Evolutionary conservation across 2,888 invertebrate species (phyloP).

Genomic region (Keiferia lycopersicella): DNA sequence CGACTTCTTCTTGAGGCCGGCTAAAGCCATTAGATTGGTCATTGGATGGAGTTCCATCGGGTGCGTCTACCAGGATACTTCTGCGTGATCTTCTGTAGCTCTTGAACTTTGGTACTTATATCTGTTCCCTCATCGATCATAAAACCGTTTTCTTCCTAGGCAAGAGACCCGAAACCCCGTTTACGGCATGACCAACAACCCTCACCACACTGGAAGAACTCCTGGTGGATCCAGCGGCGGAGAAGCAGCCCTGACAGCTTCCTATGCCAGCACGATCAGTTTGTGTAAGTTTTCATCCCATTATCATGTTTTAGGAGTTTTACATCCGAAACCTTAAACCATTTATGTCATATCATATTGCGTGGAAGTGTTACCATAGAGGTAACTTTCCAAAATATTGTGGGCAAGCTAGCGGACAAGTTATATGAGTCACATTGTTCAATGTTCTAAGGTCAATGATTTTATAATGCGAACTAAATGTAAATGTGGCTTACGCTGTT

Average conservation of each 20-base stretch:
- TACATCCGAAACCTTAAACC: neutral
- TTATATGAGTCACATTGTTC: too few relatives aligned
- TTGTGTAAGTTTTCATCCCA: slow-evolving; percentile 81
- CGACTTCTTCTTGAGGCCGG: too few relatives aligned
- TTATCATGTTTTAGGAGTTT: neutral
- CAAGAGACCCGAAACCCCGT: slow-evolving; percentile 93
- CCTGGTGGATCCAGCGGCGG: slow-evolving; percentile 97
- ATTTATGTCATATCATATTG: too few relatives aligned
- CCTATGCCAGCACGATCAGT: slow-evolving; percentile 92
- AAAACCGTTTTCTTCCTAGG: slow-evolving; percentile 62
- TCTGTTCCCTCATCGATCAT: neutral
- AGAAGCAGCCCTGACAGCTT: slow-evolving; percentile 88
- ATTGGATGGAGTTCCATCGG: too few relatives aligned
- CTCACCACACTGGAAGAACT: slow-evolving; percentile 92
- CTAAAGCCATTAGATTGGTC: too few relatives aligned
- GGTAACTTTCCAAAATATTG: too few relatives aligned
- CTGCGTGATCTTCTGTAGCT: too few relatives aligned
- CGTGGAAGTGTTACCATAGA: too few relatives aligned
- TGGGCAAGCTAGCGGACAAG: too few relatives aligned
- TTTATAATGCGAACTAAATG: neutral
- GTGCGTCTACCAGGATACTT: too few relatives aligned
- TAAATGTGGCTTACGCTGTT: neutral
- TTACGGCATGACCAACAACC: slow-evolving; percentile 94
- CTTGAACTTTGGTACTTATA: too few relatives aligned
- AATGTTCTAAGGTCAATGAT: neutral